These are phyloP conservation scores for Prunella himalayana DNA, from an alignment of 2,113 vertebrate species.

Conservation along the genomic window DNA sequence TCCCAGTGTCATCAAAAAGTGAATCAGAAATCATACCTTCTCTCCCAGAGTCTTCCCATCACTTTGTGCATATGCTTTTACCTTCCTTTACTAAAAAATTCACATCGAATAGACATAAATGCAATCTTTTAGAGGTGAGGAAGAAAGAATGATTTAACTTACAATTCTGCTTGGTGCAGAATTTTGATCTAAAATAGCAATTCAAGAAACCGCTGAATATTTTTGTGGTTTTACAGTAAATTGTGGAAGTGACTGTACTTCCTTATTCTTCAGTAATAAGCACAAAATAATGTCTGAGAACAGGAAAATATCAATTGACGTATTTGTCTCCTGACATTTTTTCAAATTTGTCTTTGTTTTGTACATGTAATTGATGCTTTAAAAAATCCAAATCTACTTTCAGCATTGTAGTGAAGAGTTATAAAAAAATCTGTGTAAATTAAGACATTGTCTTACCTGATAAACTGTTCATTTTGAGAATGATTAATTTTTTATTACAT, in stretches of 20 bases:
- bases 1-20: background rate
- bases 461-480: background rate
- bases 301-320: rapidly evolving
- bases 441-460: background rate
- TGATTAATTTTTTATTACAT: background rate
- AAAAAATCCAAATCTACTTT: background rate
- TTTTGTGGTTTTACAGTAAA: background rate
- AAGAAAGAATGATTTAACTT: background rate
- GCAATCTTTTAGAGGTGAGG: too few relatives aligned
- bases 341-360: background rate
- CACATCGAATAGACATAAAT: too few relatives aligned
- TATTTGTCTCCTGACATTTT: background rate
- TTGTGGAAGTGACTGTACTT: background rate
- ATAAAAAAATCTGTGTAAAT: background rate
- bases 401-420: background rate
- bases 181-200: background rate
- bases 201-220: background rate
- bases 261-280: background rate
- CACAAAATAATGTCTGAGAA: background rate
- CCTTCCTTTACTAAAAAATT: background rate
- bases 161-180: background rate
- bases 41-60: rapidly evolving
- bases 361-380: background rate
- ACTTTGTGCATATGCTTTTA: background rate
- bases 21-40: background rate